These are phyloP conservation scores for Mesodorylaimus sp. DNA, from an alignment of 2,888 invertebrate genomes.

Conservation along the genomic window DNA sequence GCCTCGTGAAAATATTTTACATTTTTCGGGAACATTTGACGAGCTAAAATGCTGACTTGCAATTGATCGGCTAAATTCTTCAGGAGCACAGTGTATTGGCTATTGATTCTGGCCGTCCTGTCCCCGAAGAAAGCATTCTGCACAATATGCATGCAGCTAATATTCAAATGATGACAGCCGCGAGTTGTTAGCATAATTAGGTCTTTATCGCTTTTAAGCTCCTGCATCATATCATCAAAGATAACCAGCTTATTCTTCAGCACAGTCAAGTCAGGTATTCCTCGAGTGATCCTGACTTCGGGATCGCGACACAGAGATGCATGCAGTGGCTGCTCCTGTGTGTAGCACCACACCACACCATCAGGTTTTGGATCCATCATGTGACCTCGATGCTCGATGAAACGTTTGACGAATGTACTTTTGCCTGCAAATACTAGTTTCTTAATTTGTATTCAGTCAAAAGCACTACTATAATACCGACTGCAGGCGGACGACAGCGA, in stretches of 20 bases:
- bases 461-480: no score
- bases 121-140: conserved; percentile 6
- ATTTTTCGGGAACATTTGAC: conserved; percentile 5
- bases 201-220: conserved; percentile 1
- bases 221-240: conserved; percentile 8
- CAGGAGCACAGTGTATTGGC: conserved; percentile 6
- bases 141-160: conserved; percentile 4
- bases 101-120: conserved; percentile 7
- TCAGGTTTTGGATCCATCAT: no score
- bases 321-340: no score
- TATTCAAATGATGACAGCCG: conserved; percentile 3
- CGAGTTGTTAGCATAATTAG: background rate
- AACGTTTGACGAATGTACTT: no score
- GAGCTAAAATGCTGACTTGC: background rate
- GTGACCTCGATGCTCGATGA: no score
- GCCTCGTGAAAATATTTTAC: conserved; percentile 4
- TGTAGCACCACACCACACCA: no score
- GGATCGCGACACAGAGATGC: no score
- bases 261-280: conserved; percentile 5
- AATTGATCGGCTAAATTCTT: conserved; percentile 6
- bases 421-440: no score
- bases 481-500: no score
- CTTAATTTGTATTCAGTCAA: no score
- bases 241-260: background rate
- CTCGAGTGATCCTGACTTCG: no score